Percentiles rank a stretch among this genome's conserved stretches.
phyloP scores from a whole-genome alignment of 2,888 invertebrate species.

The Litoditis marina region DNA sequence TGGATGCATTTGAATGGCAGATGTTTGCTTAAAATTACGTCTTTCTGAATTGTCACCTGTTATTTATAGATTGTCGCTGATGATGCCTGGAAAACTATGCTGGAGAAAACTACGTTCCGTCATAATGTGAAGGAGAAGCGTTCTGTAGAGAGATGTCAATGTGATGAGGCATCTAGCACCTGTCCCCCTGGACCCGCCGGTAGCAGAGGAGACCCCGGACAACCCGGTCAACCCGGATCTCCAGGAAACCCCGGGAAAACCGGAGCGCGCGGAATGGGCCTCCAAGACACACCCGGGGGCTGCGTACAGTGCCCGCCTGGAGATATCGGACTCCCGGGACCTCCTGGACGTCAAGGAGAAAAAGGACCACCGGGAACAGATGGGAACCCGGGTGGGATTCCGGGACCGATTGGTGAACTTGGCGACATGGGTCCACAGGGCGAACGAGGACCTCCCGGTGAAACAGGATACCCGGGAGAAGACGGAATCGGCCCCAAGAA shows the following conservation, averaged over 20 bases:
- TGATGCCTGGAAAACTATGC: slow-evolving; percentile 10
- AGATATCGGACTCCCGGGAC: neutral
- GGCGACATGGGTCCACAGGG: slow-evolving; percentile 2
- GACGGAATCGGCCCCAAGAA: slow-evolving; percentile 6
- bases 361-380: neutral
- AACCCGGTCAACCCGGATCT: neutral
- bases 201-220: neutral
- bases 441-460: neutral
- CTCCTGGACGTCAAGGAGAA: neutral
- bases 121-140: neutral
- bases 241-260: neutral
- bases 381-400: slow-evolving; percentile 2
- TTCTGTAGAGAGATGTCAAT: neutral
- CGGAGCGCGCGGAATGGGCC: slow-evolving; percentile 3
- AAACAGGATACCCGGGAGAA: slow-evolving; percentile 2
- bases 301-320: slow-evolving; percentile 11
- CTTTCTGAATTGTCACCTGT: no score
- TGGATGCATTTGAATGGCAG: no score
- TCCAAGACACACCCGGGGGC: slow-evolving; percentile 10
- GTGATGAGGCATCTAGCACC: neutral
- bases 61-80: slow-evolving; percentile 4
- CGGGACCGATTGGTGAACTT: slow-evolving; percentile 1
- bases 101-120: neutral
- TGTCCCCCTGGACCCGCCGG: slow-evolving; percentile 7
- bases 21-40: no score